A percentile compares a stretch with the other conserved stretches of the same genome.
phyloP scores from a whole-genome alignment of 2,113 vertebrate species.

The Gobius niger region DNA sequence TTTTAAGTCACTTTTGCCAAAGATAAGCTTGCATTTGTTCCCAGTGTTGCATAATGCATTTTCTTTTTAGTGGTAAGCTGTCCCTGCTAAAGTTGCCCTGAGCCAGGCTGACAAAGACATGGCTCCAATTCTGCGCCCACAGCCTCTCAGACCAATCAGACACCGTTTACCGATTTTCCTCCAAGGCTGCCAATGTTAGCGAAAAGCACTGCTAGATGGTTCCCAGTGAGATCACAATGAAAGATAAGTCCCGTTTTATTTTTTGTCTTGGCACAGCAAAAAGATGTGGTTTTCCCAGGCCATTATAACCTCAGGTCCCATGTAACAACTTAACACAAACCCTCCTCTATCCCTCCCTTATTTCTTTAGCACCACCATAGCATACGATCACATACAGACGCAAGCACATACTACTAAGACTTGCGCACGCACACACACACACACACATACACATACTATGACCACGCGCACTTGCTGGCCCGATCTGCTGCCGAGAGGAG shows the following conservation, averaged over 20 bases:
- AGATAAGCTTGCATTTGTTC: too few relatives aligned
- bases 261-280: slow-evolving; percentile 51
- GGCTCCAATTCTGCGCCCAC: too few relatives aligned
- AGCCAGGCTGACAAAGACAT: too few relatives aligned
- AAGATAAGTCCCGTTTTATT: slow-evolving; percentile 44
- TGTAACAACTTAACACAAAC: slow-evolving; percentile 25
- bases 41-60: too few relatives aligned
- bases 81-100: too few relatives aligned
- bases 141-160: too few relatives aligned
- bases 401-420: slow-evolving; percentile 26
- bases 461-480: slow-evolving; percentile 64
- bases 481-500: slow-evolving; percentile 73
- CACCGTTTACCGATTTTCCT: too few relatives aligned
- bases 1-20: too few relatives aligned
- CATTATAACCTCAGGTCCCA: slow-evolving; percentile 74
- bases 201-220: slow-evolving; percentile 16
- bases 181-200: background rate
- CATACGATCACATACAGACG: slow-evolving; percentile 36
- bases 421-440: slow-evolving; percentile 5
- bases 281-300: slow-evolving; percentile 65
- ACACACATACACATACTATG: slow-evolving; percentile 29
- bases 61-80: too few relatives aligned
- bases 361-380: slow-evolving; percentile 28
- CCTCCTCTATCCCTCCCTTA: background rate
- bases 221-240: slow-evolving; percentile 59